Conservation (phyloP, 2,113 vertebrate genomes). For the Saimiri boliviensis region DNA sequence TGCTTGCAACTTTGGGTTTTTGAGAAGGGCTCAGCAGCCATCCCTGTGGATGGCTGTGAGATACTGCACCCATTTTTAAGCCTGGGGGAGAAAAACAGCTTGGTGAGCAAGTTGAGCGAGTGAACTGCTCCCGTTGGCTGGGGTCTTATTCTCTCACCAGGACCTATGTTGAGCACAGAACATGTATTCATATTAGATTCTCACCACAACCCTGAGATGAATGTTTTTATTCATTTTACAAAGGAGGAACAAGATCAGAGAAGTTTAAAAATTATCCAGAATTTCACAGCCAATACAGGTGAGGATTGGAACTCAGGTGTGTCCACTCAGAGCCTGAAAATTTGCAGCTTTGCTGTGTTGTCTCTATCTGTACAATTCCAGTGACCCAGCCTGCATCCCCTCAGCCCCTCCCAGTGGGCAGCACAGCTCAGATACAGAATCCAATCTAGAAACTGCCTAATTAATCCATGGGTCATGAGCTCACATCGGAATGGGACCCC, state of each 20-base stretch:
- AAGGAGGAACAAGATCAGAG: neutral
- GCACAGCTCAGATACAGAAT: neutral
- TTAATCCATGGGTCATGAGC: neutral
- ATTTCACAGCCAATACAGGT: neutral
- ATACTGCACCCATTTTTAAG: neutral
- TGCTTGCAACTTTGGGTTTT: neutral
- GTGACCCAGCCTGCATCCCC: neutral
- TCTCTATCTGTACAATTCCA: neutral
- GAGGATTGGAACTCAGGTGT: neutral
- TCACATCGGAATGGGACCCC: neutral
- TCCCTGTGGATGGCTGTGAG: no score
- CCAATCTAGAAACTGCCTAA: neutral
- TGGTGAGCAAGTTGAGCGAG: neutral
- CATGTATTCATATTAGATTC: neutral
- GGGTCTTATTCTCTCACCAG: neutral
- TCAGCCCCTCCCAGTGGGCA: neutral
- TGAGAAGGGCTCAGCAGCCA: neutral
- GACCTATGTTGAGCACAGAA: neutral
- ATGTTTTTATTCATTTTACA: neutral
- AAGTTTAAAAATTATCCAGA: neutral
- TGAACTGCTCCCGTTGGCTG: neutral
- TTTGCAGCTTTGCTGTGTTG: neutral
- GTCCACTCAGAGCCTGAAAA: neutral
- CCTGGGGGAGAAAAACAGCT: neutral
- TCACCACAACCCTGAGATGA: neutral